Conservation (phyloP, 2,888 invertebrate genomes). For the Machimus rusticus region DNA sequence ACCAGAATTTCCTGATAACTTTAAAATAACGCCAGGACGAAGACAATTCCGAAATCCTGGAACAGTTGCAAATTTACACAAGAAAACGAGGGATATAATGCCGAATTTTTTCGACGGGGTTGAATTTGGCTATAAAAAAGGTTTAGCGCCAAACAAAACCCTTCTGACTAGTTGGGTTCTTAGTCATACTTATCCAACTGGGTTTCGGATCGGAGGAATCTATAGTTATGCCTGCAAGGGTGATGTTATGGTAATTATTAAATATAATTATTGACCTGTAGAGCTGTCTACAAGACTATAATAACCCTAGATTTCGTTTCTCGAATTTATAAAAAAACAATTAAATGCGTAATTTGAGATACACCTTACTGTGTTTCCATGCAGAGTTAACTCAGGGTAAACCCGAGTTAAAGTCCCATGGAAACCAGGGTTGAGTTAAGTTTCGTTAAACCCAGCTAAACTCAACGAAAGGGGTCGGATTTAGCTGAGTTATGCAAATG, state of each 20-base stretch:
- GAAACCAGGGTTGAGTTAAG: too few relatives aligned
- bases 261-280: not conserved
- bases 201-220: conserved; percentile 60
- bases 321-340: too few relatives aligned
- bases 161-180: conserved; percentile 57
- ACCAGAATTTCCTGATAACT: conserved; percentile 56
- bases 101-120: conserved; percentile 60
- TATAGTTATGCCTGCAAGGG: conserved; percentile 54
- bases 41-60: conserved; percentile 58
- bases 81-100: conserved; percentile 59
- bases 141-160: conserved; percentile 57
- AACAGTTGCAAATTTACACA: conserved; percentile 58
- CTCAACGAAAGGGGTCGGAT: too few relatives aligned
- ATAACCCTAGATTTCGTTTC: too few relatives aligned
- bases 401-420: too few relatives aligned
- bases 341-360: too few relatives aligned
- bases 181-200: conserved; percentile 58
- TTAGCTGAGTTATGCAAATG: too few relatives aligned
- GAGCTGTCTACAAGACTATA: too few relatives aligned
- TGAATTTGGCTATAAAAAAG: conserved; percentile 55
- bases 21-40: conserved; percentile 53
- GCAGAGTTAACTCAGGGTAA: too few relatives aligned
- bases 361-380: too few relatives aligned
- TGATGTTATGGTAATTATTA: conserved; percentile 56
- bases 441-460: too few relatives aligned